phyloP scores from a whole-genome alignment of 1,140 invertebrate species.

The Euura saliciscinereae region DNA sequence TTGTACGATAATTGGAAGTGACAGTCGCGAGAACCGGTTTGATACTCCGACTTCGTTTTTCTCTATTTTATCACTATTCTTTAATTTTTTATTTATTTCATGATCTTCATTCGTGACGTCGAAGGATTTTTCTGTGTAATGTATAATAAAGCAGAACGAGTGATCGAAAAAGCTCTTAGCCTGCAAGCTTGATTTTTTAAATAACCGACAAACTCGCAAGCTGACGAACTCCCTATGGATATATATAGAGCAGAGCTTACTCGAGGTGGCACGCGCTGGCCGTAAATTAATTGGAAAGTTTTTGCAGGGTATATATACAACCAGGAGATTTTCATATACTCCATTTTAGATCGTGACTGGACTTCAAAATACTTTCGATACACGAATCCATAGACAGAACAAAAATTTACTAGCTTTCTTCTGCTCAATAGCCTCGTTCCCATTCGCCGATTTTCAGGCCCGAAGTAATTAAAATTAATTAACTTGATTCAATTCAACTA shows the following conservation, averaged over 20 bases:
- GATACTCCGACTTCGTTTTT: not conserved
- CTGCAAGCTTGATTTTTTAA: not conserved
- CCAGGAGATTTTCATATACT: too few relatives aligned
- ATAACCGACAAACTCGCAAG: slow-evolving; percentile 4
- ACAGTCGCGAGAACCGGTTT: not conserved
- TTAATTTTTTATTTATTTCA: not conserved
- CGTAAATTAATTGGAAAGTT: slow-evolving; percentile 32
- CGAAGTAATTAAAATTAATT: too few relatives aligned
- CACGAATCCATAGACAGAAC: too few relatives aligned
- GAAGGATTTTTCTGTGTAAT: not conserved
- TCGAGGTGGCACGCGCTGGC: slow-evolving; percentile 27
- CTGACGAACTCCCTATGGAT: slow-evolving; percentile 15
- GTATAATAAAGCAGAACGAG: not conserved
- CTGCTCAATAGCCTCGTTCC: too few relatives aligned
- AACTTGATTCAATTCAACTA: too few relatives aligned
- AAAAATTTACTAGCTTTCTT: too few relatives aligned
- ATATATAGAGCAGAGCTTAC: slow-evolving; percentile 25
- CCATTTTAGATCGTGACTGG: too few relatives aligned
- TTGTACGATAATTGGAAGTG: not conserved
- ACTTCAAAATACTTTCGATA: too few relatives aligned
- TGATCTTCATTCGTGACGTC: not conserved
- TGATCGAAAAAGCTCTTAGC: not conserved
- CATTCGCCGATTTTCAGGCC: too few relatives aligned
- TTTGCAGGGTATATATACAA: slow-evolving; percentile 8
- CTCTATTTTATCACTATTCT: not conserved